These are phyloP conservation scores for Gallinago nigripennis DNA, from an alignment of 2,797 vertebrate genomes.

Conservation along the genomic window DNA sequence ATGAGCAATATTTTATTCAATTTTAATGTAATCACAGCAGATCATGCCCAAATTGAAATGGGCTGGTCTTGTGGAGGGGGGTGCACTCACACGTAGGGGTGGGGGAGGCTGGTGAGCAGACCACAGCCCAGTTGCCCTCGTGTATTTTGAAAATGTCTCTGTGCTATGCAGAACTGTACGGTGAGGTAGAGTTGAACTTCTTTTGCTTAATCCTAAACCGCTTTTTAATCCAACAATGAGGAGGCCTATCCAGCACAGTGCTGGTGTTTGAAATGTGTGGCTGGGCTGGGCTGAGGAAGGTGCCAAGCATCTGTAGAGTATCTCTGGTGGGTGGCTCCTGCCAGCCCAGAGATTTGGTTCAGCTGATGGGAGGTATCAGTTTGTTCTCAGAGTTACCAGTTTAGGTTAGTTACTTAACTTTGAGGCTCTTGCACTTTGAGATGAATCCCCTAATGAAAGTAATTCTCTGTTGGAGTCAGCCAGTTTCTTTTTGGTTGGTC, in stretches of 20 bases:
- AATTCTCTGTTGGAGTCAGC: background rate
- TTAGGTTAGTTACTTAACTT: background rate
- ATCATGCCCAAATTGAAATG: background rate
- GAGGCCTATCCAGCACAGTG: fast-evolving
- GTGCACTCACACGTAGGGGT: fast-evolving
- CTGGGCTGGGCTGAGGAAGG: background rate
- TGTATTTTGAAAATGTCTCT: background rate
- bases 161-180: background rate
- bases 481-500: background rate
- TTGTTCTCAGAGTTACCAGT: background rate
- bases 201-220: background rate
- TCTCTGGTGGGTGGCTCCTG: fast-evolving
- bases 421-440: background rate
- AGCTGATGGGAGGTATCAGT: fast-evolving
- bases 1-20: background rate
- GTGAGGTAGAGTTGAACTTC: background rate
- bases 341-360: background rate
- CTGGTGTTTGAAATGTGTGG: background rate
- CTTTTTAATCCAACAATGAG: background rate
- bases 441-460: background rate
- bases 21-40: background rate
- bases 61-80: background rate
- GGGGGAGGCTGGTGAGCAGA: background rate
- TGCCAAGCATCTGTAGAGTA: fast-evolving
- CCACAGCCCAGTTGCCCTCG: background rate